These are phyloP conservation scores for Crocallis elinguaria DNA, from an alignment of 2,888 invertebrate species.

Conservation along the genomic window DNA sequence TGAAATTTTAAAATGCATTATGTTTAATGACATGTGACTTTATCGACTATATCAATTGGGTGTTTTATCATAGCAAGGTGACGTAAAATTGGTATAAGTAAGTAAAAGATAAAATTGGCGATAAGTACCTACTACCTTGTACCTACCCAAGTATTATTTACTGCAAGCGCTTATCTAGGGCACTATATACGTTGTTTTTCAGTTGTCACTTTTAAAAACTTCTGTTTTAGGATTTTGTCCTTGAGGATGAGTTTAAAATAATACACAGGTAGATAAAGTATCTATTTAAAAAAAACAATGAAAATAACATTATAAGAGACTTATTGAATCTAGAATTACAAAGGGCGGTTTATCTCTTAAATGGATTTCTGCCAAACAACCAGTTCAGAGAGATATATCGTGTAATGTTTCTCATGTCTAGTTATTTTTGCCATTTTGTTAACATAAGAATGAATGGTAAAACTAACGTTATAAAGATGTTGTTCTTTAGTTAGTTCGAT, in stretches of 20 bases:
- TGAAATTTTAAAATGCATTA: conserved; percentile 29
- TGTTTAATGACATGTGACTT: conserved; percentile 57
- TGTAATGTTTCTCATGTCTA: too few species aligned
- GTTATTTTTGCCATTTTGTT: too few species aligned
- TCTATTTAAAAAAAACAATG: too few species aligned
- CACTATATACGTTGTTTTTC: conserved; percentile 2
- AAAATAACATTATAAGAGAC: too few species aligned
- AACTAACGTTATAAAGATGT: not conserved
- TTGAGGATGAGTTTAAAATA: too few species aligned
- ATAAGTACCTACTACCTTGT: conserved; percentile 48
- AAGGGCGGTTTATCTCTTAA: too few species aligned
- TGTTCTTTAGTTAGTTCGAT: not conserved
- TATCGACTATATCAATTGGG: conserved; percentile 52
- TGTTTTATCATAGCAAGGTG: conserved; percentile 68
- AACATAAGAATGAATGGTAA: not conserved
- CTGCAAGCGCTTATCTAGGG: conserved; percentile 64
- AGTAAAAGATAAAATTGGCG: conserved; percentile 72
- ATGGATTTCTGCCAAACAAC: too few species aligned
- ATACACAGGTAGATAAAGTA: too few species aligned
- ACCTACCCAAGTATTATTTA: conserved; percentile 38
- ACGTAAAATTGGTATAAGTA: conserved; percentile 67
- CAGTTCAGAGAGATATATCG: too few species aligned
- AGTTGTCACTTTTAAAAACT: too few species aligned
- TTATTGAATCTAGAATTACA: too few species aligned
- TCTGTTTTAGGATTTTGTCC: too few species aligned